These are phyloP conservation scores for Poecilia latipinna DNA, from an alignment of 2,113 vertebrate species.

Conservation along the genomic window DNA sequence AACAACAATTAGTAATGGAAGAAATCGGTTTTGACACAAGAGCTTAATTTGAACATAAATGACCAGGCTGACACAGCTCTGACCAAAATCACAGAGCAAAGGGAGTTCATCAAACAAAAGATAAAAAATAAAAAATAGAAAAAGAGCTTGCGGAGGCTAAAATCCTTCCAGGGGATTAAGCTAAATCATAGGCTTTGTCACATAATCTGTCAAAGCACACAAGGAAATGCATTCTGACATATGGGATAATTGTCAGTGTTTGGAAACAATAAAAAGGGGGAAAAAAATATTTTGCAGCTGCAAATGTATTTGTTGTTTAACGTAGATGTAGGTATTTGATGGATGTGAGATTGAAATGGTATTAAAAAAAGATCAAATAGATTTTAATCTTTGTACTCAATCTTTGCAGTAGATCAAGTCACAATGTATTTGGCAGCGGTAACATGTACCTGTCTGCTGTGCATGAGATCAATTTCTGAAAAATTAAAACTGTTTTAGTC, in stretches of 20 bases:
- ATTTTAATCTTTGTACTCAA: conserved; percentile 22
- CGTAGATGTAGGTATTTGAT: not conserved
- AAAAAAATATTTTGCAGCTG: not conserved
- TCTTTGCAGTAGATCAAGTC: conserved; percentile 13
- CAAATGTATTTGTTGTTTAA: not conserved
- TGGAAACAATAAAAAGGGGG: conserved; percentile 47
- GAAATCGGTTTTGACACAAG: not conserved
- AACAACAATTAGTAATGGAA: not conserved
- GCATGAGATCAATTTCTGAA: not conserved
- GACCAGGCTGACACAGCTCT: not conserved
- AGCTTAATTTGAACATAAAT: too few species aligned
- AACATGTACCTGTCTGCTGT: conserved; percentile 27
- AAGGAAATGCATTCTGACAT: conserved; percentile 36
- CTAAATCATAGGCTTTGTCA: conserved; percentile 59
- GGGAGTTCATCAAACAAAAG: not conserved
- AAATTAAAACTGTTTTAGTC: conserved; percentile 7
- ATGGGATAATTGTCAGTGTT: conserved; percentile 52
- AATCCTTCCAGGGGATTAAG: conserved; percentile 67
- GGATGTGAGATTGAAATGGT: not conserved
- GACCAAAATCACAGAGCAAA: not conserved
- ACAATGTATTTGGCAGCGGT: conserved; percentile 17
- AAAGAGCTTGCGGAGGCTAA: conserved; percentile 48
- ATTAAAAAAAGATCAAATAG: not conserved
- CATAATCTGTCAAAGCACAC: conserved; percentile 66
- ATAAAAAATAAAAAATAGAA: not conserved